Base-by-base conservation (phyloP, 2,888 invertebrate genomes). In the Sphaerophoria taeniata region DNA sequence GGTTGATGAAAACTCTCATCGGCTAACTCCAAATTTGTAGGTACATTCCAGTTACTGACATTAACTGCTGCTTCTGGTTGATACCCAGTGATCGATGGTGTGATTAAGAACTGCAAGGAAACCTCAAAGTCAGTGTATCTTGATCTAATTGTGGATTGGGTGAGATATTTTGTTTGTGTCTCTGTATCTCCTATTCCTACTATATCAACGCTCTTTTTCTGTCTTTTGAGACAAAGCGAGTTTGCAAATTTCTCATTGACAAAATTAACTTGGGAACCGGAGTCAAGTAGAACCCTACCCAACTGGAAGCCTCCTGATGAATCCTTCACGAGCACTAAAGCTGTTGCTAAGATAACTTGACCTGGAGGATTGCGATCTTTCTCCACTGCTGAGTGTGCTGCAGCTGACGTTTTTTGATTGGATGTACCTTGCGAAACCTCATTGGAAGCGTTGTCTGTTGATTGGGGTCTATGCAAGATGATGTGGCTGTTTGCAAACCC, bases 201-300 rank as follows among this genome's bases (percentile, higher is more conserved):
- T 14, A 72, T 60, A n/a, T 51, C 60, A 6, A 72, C 60, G 4
- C 11, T 9, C 12, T 51, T 58, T 16, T 12, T 58, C 11, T 58
- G 11, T 49, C 33, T 49, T 5, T 36, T 4, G 2, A 49, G 49
- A 24, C 6, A 34, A 12, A 53, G 24, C 2, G 36, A 6, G 3
- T 12, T 65, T 5, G 24, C 51, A 3, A 75, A 60, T 4, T 51
- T 31, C 9, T 69, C 67, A 6, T 43, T 33, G 1, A 69, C 43
- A 12, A 74, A 55, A 34, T 65, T 55, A 5, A 65, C 55, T 56
- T 56, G 55, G 4, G 56, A 72, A 4, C 65, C 65, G 3, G 55
- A 55, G 65, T 56, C 56, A 9, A 74, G 45, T 4, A 72, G 11
- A 60, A 61, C 60, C 11, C 61, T 24, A 11, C 61, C 72, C 6